These are phyloP conservation scores for Penaeus chinensis DNA, from an alignment of 1,140 invertebrate species.

Conservation along the genomic window DNA sequence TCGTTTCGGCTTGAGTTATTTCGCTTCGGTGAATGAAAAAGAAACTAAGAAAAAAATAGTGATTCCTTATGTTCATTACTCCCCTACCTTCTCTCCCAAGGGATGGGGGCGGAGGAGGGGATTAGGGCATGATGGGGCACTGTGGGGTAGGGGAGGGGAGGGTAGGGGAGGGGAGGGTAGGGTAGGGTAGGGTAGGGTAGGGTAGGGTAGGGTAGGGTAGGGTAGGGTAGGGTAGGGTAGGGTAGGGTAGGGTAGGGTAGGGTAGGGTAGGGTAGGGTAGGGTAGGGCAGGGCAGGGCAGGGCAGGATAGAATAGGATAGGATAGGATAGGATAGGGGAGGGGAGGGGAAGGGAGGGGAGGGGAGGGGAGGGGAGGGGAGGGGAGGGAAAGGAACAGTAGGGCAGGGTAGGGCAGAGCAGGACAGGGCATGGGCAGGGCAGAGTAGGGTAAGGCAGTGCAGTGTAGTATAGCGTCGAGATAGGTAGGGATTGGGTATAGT, in stretches of 20 bases:
- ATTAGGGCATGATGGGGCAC: neutral
- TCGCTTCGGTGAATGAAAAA: no score
- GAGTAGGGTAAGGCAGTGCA: no score
- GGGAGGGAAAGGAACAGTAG: neutral
- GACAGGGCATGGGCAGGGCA: neutral
- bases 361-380: neutral
- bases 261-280: neutral
- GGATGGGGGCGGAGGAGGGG: neutral
- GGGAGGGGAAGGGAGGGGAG: neutral
- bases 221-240: neutral
- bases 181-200: neutral
- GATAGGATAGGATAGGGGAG: neutral
- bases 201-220: neutral
- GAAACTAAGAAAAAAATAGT: neutral
- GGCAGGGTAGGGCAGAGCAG: neutral
- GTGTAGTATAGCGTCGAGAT: no score
- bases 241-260: neutral
- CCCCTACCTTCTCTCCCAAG: neutral
- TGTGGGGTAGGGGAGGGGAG: neutral
- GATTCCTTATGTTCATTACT: no score
- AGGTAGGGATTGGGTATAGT: no score
- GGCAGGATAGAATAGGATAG: neutral
- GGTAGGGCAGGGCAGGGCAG: neutral
- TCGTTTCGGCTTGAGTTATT: no score
- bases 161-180: neutral